Percentiles rank a stretch among this genome's conserved stretches.
phyloP scores from a whole-genome alignment of 2,888 invertebrate species.

The Melanargia galathea region DNA sequence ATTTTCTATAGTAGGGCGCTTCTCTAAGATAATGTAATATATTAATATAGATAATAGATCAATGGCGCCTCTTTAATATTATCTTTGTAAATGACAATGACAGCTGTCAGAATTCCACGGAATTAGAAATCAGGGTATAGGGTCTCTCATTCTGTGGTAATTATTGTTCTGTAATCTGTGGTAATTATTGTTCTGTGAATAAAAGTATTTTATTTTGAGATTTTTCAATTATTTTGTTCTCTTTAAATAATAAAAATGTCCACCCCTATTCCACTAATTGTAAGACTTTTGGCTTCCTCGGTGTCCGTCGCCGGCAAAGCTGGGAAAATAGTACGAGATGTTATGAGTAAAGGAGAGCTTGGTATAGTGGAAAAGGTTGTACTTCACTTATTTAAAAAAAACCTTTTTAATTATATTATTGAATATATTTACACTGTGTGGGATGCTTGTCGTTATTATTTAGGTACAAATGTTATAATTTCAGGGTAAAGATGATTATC shows the following conservation, averaged over 20 bases:
- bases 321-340: slow-evolving; percentile 94
- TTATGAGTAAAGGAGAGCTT: slow-evolving; percentile 93
- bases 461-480: slow-evolving; percentile 32
- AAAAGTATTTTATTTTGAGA: too few species aligned
- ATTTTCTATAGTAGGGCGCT: too few species aligned
- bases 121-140: too few species aligned
- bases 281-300: slow-evolving; percentile 89
- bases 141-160: too few species aligned
- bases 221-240: background rate
- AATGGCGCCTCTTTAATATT: too few species aligned
- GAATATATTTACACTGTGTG: background rate
- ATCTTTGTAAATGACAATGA: too few species aligned
- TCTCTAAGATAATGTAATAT: too few species aligned
- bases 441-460: too few species aligned
- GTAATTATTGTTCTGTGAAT: too few species aligned
- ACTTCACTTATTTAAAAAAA: slow-evolving; percentile 10
- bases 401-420: background rate
- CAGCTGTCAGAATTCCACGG: too few species aligned
- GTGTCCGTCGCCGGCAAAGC: slow-evolving; percentile 91
- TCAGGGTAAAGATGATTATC: slow-evolving; percentile 95
- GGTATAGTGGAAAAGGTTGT: slow-evolving; percentile 94
- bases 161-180: too few species aligned
- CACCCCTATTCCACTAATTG: slow-evolving; percentile 84
- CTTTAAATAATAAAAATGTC: slow-evolving; percentile 48
- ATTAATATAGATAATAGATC: too few species aligned